Base-by-base conservation (phyloP, 2,113 vertebrate species). In the Spea multiplicata region DNA sequence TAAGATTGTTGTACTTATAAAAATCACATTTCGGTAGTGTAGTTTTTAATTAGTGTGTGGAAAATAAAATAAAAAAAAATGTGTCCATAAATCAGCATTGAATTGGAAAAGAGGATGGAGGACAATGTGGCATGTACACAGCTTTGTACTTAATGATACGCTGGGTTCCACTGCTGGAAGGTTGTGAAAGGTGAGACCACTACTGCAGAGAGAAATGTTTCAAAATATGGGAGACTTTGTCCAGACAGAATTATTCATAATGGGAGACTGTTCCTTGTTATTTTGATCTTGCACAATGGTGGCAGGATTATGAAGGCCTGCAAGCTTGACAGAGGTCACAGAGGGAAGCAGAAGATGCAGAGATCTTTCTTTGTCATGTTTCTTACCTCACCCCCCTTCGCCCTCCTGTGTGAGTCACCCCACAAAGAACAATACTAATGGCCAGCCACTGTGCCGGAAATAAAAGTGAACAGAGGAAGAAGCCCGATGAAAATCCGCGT, bases 211-310 rank as follows among this genome's bases (percentile, higher is more conserved):
- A 80, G 61, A 80, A 80, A 73, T 73, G 70, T 73, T 73, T 67
- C 46, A 80, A 80, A 80, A 80, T 80, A 71, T 73, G 70, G 77
- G 71, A 80, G 77, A 80, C 71, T 79, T 79, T 80, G 77, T 80
- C 77, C 77, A 80, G 70, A 78, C 77, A 80, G 77, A 80, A 80
- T 80, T 80, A 80, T 80, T 80, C 77, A 80, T 80, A 78, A 78
- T 72, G 69, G 77, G 77, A 73, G 75, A 77, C 62, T 57, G 46
- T 7, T 71, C 76, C 76, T 78, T 80, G 70, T 80, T 73, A 80
- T 80, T 73, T 73, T 67, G 77, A 80, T 80, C 77, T 73, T 59
- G 77, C 77, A 73, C 53, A 44, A 73, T 73, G 62, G 77, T 80
- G 71, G 77, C 71, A 73, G 77, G 61, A 73, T 80, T 80, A 62